Evolutionary conservation across 2,797 vertebrate species (phyloP), one percentile per base, ranked within the genome.

Genomic region (Martes flavigula): DNA sequence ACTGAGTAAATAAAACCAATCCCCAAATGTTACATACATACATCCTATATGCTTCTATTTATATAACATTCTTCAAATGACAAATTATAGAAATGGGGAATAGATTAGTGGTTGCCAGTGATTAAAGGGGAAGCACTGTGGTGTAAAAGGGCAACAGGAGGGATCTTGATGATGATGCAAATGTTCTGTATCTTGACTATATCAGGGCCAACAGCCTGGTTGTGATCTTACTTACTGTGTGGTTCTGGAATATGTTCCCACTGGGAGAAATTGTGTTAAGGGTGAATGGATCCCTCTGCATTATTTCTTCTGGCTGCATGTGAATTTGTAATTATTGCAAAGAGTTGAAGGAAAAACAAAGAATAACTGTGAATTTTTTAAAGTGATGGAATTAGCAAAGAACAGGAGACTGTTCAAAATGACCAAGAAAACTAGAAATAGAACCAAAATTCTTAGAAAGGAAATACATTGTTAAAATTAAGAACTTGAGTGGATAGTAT

Each of bases 41-140:
- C 25, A 60, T 12, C 7, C 25, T 66, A 2, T 40, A 17, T 35
- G 12, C 40, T 70, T 78, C 48, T 32, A 48, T 46, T 56, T 78
- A 46, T n/a, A 54, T 75, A 83, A 85, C 30, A 75, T 62, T 90
- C 60, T 89, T 93, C 60, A 95, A 93, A 32, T 54, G 91, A 78
- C 38, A 78, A 32, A 66, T n/a, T 72, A 40, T 11, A 95, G 93
- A 43, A 93, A 87, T 35, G 43, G 60, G 54, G 43, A 88, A 48
- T 6, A 84, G 51, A 32, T 40, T 72, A 58, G 46, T 18, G 8
- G 25, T 32, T 73, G 60, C 75, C 81, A 73, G 56, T 25, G 27
- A 15, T 40, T 78, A n/a, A 73, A 46, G 9, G 87, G 18, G 27
- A 54, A 3, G 4, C 40, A 8, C 17, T 5, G 1, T 15, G 17